Evolutionary conservation across 1,140 invertebrate genomes (phyloP), one percentile per base, ranked within the genome.

Genomic region (Lordiphosa collinella): DNA sequence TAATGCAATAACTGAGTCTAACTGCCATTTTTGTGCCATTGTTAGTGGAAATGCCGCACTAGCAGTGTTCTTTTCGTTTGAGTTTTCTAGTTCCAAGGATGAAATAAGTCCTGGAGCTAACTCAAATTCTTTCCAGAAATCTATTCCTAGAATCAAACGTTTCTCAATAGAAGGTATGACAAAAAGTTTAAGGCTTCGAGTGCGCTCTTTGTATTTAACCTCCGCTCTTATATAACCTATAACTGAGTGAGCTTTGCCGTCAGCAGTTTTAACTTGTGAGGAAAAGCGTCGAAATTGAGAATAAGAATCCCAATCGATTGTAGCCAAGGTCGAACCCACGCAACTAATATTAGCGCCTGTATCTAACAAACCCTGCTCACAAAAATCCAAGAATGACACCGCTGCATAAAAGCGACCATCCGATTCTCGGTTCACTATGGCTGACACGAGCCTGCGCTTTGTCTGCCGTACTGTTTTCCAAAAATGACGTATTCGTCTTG

Each of bases 391-490:
- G 10, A 58, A 32, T 11, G n/a, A 14, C 4, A 50, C 47, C 18
- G 40, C 37, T 31, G 55, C 55, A 16, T 58, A 58, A 29, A 16
- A 41, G 13, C 55, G 12, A 10, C 35, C 29, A 14, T 51, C 36
- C 2, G 35, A 14, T 37, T 29, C 13, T 18, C 12, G 36, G 5
- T 16, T n/a, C 3, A 56, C 11, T 14, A 55, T 47, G n/a, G 52
- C 13, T 3, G 44, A 35, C 29, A 57, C 22, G 8, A 49, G 5
- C 18, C 38, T 38, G n/a, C 37, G 18, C 7, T 14, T 34, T 4
- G 5, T 41, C 9, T 38, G 7, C 25, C 44, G 43, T 14, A 41
- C 36, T 6, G 16, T 22, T 25, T 38, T 38, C 25, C n/a, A 48
- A 37, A 18, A 38, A 22, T 38, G 16, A 2, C 46, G 29, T 16